A percentile compares a stretch with the other conserved stretches of the same genome.
These are phyloP conservation scores for Typhlichthys eigenmanni DNA, from an alignment of 2,797 vertebrate species.

Conservation along the genomic window DNA sequence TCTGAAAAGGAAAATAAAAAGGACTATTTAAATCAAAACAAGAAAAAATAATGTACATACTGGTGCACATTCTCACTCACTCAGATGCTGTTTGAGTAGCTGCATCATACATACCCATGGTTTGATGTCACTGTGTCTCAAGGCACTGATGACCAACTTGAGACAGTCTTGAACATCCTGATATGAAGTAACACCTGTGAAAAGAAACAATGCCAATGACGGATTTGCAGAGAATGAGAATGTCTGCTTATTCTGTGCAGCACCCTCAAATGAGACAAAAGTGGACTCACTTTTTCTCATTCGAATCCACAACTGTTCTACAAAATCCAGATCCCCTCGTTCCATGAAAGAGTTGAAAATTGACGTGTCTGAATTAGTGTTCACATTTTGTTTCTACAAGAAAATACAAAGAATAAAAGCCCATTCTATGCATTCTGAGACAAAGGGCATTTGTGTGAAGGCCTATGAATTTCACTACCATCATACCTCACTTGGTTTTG, in stretches of 20 bases:
- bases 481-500: slow-evolving; percentile 76
- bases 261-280: background rate
- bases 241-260: background rate
- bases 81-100: too few relatives aligned
- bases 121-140: slow-evolving; percentile 85
- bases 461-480: slow-evolving; percentile 2
- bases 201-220: slow-evolving; percentile 21
- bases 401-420: background rate
- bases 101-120: slow-evolving; percentile 84
- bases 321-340: slow-evolving; percentile 91
- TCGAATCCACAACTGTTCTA: slow-evolving; percentile 91
- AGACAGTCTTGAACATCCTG: slow-evolving; percentile 88
- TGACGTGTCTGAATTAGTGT: slow-evolving; percentile 71
- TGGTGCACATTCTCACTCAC: too few relatives aligned
- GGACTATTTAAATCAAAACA: background rate
- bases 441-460: background rate
- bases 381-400: slow-evolving; percentile 66
- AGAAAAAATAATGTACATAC: background rate
- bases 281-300: slow-evolving; percentile 86
- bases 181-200: slow-evolving; percentile 86
- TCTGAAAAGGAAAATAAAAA: slow-evolving; percentile 66
- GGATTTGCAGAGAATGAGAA: background rate
- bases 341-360: slow-evolving; percentile 80
- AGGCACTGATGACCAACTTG: slow-evolving; percentile 82
- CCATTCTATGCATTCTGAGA: background rate